Base-by-base conservation (phyloP, 2,888 invertebrate species). In the Hipparchia sbordonii region DNA sequence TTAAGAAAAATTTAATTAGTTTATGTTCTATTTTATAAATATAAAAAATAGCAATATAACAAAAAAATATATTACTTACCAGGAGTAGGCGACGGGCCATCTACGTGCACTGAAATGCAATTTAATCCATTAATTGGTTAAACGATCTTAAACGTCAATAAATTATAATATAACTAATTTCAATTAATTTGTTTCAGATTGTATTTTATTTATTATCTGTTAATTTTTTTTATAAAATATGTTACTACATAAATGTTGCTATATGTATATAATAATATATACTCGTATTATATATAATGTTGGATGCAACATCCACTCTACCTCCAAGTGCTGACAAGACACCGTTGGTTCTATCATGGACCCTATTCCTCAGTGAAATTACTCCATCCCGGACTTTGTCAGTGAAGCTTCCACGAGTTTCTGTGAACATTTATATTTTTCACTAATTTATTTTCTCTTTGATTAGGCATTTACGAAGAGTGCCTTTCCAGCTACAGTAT, bases 401-500 rank as follows among this genome's bases (percentile, higher is more conserved):
- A 12, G 51, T 51, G 12, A 65, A 65, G 6, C 51, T 52, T 1
- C 33, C 52, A 33, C 65, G 51, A 23, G 65, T 4, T 12, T 52
- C 65, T 65, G 65, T 65, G 12, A 52, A 65, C 33, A 65, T 65
- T 65, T 65, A 33, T n/a, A 6, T 9, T 13, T 62, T 48, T 46
- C 12, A 23, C 23, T 46, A 33, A 59, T 9, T 2, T 2, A n/a
- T 46, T 61, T 12, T 56, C n/a, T 12, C n/a, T 6, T n/a, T n/a
- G 4, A 3, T 10, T 51, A 51, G 1, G 8, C 9, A 10, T 23
- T 23, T 23, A 23, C 23, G 23, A 23, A 23, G 23, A 23, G 23
- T 23, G 23, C 23, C 23, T 23, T 23, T 23, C 23, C 23, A 23
- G n/a, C n/a, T n/a, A n/a, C n/a, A n/a, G n/a, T n/a, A n/a, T n/a